These are phyloP conservation scores for Mus spicilegus DNA, from an alignment of 2,113 vertebrate species.

Conservation along the genomic window DNA sequence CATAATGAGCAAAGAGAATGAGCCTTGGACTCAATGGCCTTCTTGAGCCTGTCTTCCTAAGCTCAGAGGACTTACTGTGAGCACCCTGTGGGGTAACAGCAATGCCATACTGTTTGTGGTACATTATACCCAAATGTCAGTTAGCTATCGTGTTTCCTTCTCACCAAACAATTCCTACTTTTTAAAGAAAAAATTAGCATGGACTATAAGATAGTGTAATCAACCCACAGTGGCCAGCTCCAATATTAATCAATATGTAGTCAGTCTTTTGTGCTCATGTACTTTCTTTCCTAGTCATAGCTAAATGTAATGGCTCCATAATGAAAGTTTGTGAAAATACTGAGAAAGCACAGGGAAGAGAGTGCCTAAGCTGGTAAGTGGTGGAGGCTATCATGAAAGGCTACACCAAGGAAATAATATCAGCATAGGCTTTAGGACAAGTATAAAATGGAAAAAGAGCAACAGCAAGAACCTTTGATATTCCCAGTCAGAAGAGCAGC, in stretches of 20 bases:
- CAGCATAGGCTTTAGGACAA: neutral
- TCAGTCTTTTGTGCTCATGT: neutral
- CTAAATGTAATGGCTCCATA: neutral
- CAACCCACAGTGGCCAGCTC: neutral
- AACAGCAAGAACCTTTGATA: neutral
- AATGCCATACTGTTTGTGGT: neutral
- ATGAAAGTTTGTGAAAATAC: neutral
- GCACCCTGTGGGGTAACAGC: neutral
- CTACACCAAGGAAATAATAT: neutral
- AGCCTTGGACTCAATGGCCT: neutral
- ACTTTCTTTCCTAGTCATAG: constrained; percentile 9
- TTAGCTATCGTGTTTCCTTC: neutral
- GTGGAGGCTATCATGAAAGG: neutral
- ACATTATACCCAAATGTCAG: neutral
- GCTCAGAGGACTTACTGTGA: neutral
- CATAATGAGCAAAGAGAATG: neutral
- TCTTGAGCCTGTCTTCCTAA: neutral
- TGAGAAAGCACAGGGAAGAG: neutral
- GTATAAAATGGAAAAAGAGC: neutral
- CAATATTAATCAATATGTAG: neutral
- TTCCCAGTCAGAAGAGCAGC: neutral
- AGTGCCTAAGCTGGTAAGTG: neutral
- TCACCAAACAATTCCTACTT: neutral
- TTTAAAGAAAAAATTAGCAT: neutral
- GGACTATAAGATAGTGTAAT: neutral